phyloP scores from a whole-genome alignment of 1,140 invertebrate genomes.

The Drosophila guanche region DNA sequence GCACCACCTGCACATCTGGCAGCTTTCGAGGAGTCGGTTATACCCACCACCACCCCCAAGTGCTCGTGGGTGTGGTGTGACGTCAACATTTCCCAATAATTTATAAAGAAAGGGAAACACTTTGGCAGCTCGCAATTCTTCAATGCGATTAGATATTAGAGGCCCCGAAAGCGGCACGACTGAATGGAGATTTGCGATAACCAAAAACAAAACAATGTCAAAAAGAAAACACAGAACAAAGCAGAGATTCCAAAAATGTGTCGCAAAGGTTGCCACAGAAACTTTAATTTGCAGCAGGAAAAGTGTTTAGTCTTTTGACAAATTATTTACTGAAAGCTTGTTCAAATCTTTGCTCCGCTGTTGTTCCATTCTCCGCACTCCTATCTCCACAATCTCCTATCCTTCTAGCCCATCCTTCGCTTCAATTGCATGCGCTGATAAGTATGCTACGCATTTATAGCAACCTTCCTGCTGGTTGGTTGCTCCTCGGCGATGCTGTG shows the following conservation, averaged over 20 bases:
- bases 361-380: neutral
- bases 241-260: neutral
- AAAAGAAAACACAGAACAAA: neutral
- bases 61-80: neutral
- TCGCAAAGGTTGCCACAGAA: neutral
- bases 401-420: neutral
- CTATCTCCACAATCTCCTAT: too few relatives aligned
- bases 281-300: too few relatives aligned
- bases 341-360: neutral
- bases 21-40: constrained; percentile 26
- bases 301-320: too few relatives aligned
- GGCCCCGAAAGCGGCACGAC: neutral
- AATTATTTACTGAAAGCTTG: too few relatives aligned
- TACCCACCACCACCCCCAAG: neutral
- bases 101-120: constrained; percentile 16
- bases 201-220: neutral
- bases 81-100: constrained; percentile 24
- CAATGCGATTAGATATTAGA: constrained; percentile 26
- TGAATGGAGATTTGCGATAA: constrained; percentile 37
- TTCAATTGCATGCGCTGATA: constrained; percentile 41
- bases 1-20: constrained; percentile 8
- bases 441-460: constrained; percentile 35
- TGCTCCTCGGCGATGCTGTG: neutral
- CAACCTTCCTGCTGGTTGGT: constrained; percentile 22
- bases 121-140: constrained; percentile 38